Percentiles rank a stretch among this genome's conserved stretches.
Conservation (phyloP, 2,113 vertebrate species). For the Lepidothrix coronata region DNA sequence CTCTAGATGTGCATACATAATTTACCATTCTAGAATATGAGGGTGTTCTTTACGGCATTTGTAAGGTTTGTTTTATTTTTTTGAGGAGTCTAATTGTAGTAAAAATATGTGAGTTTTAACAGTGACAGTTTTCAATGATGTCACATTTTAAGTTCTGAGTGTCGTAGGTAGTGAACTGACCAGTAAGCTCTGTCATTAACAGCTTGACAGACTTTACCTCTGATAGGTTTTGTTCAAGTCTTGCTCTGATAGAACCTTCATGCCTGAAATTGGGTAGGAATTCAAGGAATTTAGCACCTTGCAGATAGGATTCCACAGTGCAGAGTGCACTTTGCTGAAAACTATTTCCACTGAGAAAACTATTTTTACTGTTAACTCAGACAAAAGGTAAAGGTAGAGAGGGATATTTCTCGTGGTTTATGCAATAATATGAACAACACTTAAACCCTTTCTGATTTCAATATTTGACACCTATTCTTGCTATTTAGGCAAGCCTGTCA, state of each 20-base stretch:
- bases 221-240: neutral
- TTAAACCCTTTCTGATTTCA: constrained; percentile 45
- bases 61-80: neutral
- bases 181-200: neutral
- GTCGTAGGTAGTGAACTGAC: neutral
- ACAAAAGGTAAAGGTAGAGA: neutral
- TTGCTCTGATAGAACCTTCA: neutral
- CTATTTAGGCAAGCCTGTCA: constrained; percentile 85
- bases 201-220: neutral
- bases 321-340: neutral
- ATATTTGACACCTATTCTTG: constrained; percentile 63
- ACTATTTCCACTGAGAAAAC: neutral
- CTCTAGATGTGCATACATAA: neutral
- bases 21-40: neutral
- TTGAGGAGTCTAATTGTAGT: neutral
- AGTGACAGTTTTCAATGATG: neutral
- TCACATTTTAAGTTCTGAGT: neutral
- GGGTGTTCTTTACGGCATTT: neutral
- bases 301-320: neutral
- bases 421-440: constrained; percentile 48
- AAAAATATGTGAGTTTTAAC: neutral
- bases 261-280: neutral
- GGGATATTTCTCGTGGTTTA: constrained; percentile 33
- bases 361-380: neutral
- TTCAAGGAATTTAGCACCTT: neutral